Conservation (phyloP, 2,888 invertebrate species). For the Zaprionus bogoriensis region DNA sequence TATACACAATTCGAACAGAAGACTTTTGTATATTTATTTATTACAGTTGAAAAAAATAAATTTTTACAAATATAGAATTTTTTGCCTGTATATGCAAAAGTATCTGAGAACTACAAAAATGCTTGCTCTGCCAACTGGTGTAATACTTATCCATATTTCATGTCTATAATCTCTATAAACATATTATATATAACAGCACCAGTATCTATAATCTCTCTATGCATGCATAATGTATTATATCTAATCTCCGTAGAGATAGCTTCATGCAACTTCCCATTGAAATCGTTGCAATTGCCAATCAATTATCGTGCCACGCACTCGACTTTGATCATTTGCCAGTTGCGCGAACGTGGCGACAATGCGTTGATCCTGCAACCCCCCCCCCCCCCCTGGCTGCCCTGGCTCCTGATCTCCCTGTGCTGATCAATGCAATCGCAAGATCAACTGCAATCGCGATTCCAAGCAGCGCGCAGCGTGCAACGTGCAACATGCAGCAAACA, state of each 20-base stretch:
- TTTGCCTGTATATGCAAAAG: too few species aligned
- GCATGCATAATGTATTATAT: neutral
- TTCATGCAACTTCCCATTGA: neutral
- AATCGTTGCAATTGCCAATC: constrained; percentile 31
- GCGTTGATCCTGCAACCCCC: constrained; percentile 22
- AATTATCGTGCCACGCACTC: constrained; percentile 67
- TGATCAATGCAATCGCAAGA: constrained; percentile 54
- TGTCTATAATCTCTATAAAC: neutral
- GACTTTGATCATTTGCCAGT: constrained; percentile 60
- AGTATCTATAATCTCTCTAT: neutral
- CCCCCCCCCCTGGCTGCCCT: neutral
- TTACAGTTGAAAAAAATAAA: too few species aligned
- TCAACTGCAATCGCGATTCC: constrained; percentile 3
- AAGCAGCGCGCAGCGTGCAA: constrained; percentile 11
- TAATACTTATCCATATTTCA: too few species aligned
- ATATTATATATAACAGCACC: neutral
- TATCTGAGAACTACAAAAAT: neutral
- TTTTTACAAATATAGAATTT: neutral
- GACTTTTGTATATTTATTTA: too few species aligned
- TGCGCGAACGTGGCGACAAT: constrained; percentile 35
- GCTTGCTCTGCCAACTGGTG: neutral
- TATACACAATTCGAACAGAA: too few species aligned
- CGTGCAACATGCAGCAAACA: constrained; percentile 19
- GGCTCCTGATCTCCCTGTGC: neutral
- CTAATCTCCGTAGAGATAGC: neutral